These are phyloP conservation scores for Idris sp. DNA, from an alignment of 1,140 invertebrate genomes.

Conservation along the genomic window DNA sequence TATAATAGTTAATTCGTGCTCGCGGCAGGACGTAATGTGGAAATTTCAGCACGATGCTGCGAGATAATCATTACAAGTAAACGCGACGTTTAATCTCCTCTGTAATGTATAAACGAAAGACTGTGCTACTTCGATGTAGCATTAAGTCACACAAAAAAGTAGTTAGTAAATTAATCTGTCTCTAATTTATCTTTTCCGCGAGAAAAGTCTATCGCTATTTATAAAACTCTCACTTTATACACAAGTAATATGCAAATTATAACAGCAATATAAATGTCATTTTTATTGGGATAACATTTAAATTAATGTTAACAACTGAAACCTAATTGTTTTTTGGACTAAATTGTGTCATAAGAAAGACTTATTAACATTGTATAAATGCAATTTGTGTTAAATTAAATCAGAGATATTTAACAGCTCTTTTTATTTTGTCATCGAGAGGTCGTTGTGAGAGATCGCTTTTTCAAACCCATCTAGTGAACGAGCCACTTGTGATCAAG, in stretches of 20 bases:
- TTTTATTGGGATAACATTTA: no score
- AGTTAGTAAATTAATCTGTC: slow-evolving; percentile 25
- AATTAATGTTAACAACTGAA: no score
- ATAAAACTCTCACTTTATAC: no score
- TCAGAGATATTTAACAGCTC: slow-evolving; percentile 45
- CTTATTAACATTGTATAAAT: slow-evolving; percentile 28
- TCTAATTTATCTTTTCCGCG: slow-evolving; percentile 35
- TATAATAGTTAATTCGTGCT: slow-evolving; percentile 36
- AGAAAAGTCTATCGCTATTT: neutral
- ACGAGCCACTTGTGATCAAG: slow-evolving; percentile 53
- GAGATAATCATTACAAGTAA: slow-evolving; percentile 29
- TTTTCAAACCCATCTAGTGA: slow-evolving; percentile 48
- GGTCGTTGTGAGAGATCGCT: slow-evolving; percentile 41
- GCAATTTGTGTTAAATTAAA: slow-evolving; percentile 32
- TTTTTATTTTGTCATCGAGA: slow-evolving; percentile 49
- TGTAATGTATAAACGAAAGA: slow-evolving; percentile 19
- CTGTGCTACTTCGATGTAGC: slow-evolving; percentile 11
- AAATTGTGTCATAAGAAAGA: neutral
- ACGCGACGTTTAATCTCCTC: slow-evolving; percentile 26
- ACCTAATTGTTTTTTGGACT: neutral
- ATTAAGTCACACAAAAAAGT: slow-evolving; percentile 37
- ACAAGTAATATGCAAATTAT: no score
- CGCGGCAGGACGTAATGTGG: slow-evolving; percentile 25
- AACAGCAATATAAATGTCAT: no score
- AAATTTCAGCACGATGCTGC: slow-evolving; percentile 26